Evolutionary conservation across 2,888 invertebrate genomes (phyloP).

Genomic region (Achlya flavicornis): DNA sequence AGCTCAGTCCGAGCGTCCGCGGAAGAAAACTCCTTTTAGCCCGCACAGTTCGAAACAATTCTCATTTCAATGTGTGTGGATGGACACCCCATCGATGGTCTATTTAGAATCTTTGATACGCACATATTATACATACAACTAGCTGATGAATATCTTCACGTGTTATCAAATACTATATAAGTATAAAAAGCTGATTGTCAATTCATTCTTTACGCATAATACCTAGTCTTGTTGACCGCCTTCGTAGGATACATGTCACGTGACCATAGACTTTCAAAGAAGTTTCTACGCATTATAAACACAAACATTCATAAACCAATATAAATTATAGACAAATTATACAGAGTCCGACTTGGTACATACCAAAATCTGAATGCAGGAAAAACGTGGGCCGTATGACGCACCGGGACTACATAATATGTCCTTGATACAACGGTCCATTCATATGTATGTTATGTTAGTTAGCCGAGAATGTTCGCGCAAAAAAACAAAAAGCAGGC

Average conservation of each 20-base stretch:
- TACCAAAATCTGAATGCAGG: slow-evolving; percentile 36
- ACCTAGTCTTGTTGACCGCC: background rate
- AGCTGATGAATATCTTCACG: background rate
- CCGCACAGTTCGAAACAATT: too few species aligned
- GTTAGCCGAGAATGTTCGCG: slow-evolving; percentile 28
- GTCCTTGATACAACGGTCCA: slow-evolving; percentile 54
- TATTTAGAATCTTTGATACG: too few species aligned
- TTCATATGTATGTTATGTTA: slow-evolving; percentile 61
- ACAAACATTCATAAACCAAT: slow-evolving; percentile 32
- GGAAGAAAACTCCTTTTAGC: too few species aligned
- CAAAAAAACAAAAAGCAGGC: slow-evolving; percentile 17
- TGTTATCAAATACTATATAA: background rate
- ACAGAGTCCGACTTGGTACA: slow-evolving; percentile 20
- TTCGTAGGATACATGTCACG: background rate
- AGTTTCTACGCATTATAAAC: slow-evolving; percentile 16
- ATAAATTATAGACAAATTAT: slow-evolving; percentile 35
- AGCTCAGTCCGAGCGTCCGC: too few species aligned
- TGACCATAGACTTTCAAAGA: slow-evolving; percentile 6
- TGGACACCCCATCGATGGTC: too few species aligned
- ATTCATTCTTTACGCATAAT: background rate
- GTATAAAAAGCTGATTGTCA: background rate
- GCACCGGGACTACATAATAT: slow-evolving; percentile 49
- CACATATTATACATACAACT: background rate
- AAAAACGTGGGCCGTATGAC: slow-evolving; percentile 44
- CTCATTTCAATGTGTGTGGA: too few species aligned